phyloP scores from a whole-genome alignment of 2,797 vertebrate genomes.

The Sebastes hubbsi region DNA sequence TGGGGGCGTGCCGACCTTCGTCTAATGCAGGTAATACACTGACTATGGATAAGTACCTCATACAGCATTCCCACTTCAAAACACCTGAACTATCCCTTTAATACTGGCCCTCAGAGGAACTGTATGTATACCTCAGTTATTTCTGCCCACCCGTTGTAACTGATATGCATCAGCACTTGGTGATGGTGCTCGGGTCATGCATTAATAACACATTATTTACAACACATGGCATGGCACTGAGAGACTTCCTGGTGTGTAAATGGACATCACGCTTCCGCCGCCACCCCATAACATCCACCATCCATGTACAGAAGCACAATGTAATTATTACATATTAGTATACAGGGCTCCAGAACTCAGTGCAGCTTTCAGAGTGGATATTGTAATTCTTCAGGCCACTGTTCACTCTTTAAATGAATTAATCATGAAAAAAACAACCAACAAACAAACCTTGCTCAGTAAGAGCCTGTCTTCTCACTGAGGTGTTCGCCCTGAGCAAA shows the following conservation, averaged over 20 bases:
- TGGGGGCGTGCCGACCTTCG: too few relatives aligned
- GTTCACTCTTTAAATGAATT: not conserved
- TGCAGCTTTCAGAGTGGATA: not conserved
- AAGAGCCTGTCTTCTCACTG: not conserved
- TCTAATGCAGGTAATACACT: too few relatives aligned
- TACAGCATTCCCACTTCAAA: too few relatives aligned
- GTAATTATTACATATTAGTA: not conserved
- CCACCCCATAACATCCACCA: not conserved
- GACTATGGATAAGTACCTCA: too few relatives aligned
- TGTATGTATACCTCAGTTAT: not conserved
- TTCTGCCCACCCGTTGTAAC: not conserved
- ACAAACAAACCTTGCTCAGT: not conserved
- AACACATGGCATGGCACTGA: not conserved
- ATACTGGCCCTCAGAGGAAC: not conserved
- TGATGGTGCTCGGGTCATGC: not conserved
- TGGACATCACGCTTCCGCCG: rapidly evolving
- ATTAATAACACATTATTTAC: not conserved
- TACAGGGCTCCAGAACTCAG: not conserved
- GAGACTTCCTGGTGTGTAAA: not conserved
- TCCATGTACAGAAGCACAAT: not conserved
- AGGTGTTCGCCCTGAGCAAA: not conserved
- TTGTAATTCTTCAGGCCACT: not conserved
- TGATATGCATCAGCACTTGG: not conserved
- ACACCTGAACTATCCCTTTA: too few relatives aligned
- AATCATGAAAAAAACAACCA: slow-evolving; percentile 2